Conservation (phyloP, 2,888 invertebrate genomes). For the Cantharis rustica region DNA sequence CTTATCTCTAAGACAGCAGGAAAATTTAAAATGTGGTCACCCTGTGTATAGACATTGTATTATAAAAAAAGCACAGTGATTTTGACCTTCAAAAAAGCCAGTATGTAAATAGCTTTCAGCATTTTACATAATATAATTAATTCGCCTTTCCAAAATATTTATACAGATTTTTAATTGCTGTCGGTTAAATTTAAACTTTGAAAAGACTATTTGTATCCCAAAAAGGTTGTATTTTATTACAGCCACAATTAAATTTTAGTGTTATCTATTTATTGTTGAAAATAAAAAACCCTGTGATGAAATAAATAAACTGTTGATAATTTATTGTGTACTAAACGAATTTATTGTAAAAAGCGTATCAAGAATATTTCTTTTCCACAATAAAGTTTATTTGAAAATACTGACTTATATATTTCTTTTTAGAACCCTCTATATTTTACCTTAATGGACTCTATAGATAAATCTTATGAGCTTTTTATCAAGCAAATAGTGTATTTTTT, state of each 20-base stretch:
- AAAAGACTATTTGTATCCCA: neutral
- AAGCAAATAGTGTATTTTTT: neutral
- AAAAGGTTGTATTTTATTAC: neutral
- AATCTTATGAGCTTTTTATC: neutral
- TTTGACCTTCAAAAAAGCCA: too few species aligned
- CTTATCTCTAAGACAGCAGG: too few species aligned
- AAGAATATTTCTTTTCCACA: neutral
- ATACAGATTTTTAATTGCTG: neutral
- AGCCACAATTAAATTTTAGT: neutral
- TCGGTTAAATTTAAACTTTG: neutral
- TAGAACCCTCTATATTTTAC: neutral
- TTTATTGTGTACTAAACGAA: neutral
- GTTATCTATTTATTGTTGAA: neutral
- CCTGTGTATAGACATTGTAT: too few species aligned
- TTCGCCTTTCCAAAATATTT: neutral
- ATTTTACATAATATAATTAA: too few species aligned
- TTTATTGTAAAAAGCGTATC: neutral
- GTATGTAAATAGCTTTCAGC: too few species aligned
- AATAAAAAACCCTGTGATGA: neutral
- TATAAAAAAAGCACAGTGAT: too few species aligned
- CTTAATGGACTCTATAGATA: neutral
- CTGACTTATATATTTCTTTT: neutral
- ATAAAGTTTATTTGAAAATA: neutral
- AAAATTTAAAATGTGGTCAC: too few species aligned
- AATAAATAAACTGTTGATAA: neutral